Percentiles rank a stretch among this genome's conserved stretches.
phyloP scores from a whole-genome alignment of 2,113 vertebrate genomes.

The Piprites chloris region DNA sequence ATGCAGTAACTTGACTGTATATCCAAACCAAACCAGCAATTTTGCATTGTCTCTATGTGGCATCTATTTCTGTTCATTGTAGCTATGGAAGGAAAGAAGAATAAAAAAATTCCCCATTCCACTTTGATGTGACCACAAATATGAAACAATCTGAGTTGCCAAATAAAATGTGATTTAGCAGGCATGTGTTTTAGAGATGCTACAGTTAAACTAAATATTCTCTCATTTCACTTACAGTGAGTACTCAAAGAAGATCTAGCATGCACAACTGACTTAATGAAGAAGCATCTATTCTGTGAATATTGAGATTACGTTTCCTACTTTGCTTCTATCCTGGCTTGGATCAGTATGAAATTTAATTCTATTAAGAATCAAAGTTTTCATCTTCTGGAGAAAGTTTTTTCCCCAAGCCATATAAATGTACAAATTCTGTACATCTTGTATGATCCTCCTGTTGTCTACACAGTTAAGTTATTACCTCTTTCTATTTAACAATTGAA shows the following conservation, averaged over 20 bases:
- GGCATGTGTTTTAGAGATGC: neutral
- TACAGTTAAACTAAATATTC: neutral
- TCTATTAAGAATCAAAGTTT: conserved; percentile 27
- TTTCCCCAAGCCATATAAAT: neutral
- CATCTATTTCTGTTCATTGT: neutral
- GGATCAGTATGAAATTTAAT: conserved; percentile 29
- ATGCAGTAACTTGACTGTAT: neutral
- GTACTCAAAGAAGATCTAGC: neutral
- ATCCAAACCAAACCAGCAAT: neutral
- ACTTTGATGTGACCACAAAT: neutral
- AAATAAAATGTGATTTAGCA: neutral
- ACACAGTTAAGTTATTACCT: conserved; percentile 58
- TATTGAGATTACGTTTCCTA: conserved; percentile 22
- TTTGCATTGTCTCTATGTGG: neutral
- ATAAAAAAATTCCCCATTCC: neutral
- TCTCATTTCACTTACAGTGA: conserved; percentile 32
- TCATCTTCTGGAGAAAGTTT: conserved; percentile 1
- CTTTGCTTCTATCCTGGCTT: conserved; percentile 15
- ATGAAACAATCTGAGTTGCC: neutral
- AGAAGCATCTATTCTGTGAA: conserved; percentile 37
- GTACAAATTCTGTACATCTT: neutral
- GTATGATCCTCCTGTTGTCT: neutral
- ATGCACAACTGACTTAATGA: neutral
- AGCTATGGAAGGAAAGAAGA: neutral
- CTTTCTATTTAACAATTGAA: conserved; percentile 61